These are phyloP conservation scores for Rhinoraja longicauda DNA, from an alignment of 2,797 vertebrate genomes.

Conservation along the genomic window DNA sequence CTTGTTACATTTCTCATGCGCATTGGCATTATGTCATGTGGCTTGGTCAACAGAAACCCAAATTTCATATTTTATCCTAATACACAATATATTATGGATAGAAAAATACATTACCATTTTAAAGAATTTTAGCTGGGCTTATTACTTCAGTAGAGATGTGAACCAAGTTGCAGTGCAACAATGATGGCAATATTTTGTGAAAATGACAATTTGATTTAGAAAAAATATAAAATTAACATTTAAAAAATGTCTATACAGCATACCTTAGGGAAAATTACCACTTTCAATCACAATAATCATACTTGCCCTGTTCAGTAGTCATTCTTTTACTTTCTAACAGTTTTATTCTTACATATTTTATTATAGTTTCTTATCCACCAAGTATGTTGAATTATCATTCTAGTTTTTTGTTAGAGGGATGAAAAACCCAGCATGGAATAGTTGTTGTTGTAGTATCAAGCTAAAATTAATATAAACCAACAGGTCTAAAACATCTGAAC, in stretches of 20 bases:
- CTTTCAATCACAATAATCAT: background rate
- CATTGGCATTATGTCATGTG: background rate
- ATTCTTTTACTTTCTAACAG: background rate
- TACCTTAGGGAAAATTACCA: background rate
- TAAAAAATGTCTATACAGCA: background rate
- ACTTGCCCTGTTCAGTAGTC: background rate
- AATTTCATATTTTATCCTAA: background rate
- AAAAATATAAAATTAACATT: background rate
- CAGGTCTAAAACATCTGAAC: constrained; percentile 1
- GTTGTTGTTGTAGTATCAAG: background rate
- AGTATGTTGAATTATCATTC: background rate
- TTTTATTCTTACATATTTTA: background rate
- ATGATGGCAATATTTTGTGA: background rate
- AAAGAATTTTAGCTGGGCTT: background rate
- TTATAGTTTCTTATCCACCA: background rate
- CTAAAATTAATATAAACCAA: background rate
- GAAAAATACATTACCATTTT: background rate
- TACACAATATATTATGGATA: background rate
- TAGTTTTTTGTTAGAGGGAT: background rate
- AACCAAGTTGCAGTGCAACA: background rate
- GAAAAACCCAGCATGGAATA: background rate
- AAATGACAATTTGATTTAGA: background rate
- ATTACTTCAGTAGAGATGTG: background rate
- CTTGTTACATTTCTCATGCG: too few species aligned
- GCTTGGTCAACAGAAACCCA: background rate